A percentile compares a stretch with the other conserved stretches of the same genome.
These are phyloP conservation scores for Rhagium mordax DNA, from an alignment of 2,888 invertebrate genomes.

Conservation along the genomic window DNA sequence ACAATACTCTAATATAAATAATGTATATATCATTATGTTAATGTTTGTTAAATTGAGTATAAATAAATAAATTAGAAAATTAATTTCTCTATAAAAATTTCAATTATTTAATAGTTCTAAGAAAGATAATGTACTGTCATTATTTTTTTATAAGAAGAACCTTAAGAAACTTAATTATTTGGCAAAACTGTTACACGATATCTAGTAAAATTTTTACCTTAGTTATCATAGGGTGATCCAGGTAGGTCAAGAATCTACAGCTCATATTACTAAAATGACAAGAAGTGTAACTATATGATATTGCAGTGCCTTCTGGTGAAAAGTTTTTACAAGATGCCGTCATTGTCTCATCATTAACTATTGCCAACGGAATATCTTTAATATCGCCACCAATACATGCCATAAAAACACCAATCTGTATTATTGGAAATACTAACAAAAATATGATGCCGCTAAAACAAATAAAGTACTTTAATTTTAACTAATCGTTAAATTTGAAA, in stretches of 20 bases:
- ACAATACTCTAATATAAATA: no score
- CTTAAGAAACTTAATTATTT: no score
- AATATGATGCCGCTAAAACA: conserved; percentile 84
- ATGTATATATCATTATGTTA: no score
- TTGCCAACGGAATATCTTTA: conserved; percentile 79
- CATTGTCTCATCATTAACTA: conserved; percentile 84
- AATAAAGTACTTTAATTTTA: not conserved
- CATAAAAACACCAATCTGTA: conserved; percentile 87
- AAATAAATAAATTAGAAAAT: no score
- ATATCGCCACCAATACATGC: conserved; percentile 86
- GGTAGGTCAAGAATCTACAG: conserved; percentile 75
- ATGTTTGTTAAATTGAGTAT: no score
- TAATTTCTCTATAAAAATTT: no score
- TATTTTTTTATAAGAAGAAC: no score
- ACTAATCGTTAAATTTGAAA: not conserved
- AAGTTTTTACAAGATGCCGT: conserved; percentile 61
- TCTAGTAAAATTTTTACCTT: conserved; percentile 51
- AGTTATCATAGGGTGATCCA: conserved; percentile 74
- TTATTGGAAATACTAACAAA: conserved; percentile 85
- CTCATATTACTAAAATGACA: conserved; percentile 75
- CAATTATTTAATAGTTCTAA: no score
- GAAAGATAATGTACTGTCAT: no score
- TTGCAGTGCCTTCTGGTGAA: conserved; percentile 50
- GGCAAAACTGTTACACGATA: no score
- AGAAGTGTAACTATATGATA: conserved; percentile 46